Base-by-base conservation (phyloP, 2,113 vertebrate genomes). In the Silurus meridionalis region DNA sequence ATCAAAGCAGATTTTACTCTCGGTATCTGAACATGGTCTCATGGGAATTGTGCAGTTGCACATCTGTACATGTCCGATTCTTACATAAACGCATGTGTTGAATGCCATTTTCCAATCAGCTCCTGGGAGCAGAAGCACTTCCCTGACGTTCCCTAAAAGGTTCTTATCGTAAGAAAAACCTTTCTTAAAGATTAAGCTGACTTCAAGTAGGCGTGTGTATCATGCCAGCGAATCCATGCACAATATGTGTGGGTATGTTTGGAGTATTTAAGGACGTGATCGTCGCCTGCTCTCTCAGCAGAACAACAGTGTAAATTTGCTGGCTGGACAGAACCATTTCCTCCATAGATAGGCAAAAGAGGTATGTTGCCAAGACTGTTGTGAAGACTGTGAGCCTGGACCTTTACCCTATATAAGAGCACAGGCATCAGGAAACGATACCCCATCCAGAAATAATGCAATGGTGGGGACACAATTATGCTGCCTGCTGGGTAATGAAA, bases 281-380 rank as follows among this genome's bases (percentile, higher is more conserved):
- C 78, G 58, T 61, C 23, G 53, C 17, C 19, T 48, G 55, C 64
- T 69, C 63, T 78, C 74, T 83, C 80, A 50, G 69, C 78, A 82
- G 50, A 55, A 75, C 53, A 15, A 82, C 64, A 14, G 77, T 75
- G 83, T 60, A 82, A 80, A 72, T 88, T 46, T 85, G 87, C 85
- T 86, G 67, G 85, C 85, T 86, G 66, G 67, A 86, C 85, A 86
- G 67, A 86, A 82, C 37, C 69, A 53, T 75, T 86, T 86, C 85
- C 85, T 86, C 50, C 61, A 57, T 71, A 86, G 46, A 86, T 82
- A 83, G 69, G 48, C 80, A 64, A n/a, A 37, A n/a, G 85, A 72
- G 85, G n/a, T 75, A 60, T n/a, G 69, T 53, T 64, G 58, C 80
- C 75, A 74, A 86, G 66, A 82, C 79, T 82, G 79, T 64, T 82